These are phyloP conservation scores for Pangasius krempfi DNA, from an alignment of 2,797 vertebrate species.

Conservation along the genomic window DNA sequence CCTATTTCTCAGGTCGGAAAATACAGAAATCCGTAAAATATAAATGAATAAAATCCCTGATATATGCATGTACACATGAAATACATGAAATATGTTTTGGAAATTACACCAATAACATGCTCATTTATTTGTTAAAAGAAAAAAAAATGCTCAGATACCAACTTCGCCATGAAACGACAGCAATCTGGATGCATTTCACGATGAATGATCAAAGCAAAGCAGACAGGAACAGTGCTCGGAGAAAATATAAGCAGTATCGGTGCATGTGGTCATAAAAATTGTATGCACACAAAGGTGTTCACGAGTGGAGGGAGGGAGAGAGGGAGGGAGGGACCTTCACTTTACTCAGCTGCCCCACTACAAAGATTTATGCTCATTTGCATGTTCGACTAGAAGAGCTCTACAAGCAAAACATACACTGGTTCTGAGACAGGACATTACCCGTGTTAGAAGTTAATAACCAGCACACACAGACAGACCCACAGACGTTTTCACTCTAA, in stretches of 20 bases:
- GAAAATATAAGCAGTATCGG: not conserved
- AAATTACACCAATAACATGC: not conserved
- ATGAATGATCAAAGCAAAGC: not conserved
- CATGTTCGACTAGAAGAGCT: not conserved
- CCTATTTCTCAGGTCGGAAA: no score
- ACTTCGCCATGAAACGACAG: not conserved
- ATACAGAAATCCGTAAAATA: no score
- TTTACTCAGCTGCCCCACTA: not conserved
- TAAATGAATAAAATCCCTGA: no score
- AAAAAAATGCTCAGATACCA: not conserved
- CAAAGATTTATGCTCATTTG: not conserved
- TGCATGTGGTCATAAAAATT: not conserved
- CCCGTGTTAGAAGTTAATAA: not conserved
- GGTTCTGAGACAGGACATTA: not conserved
- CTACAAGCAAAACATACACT: constrained; percentile 19
- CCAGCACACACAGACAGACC: not conserved
- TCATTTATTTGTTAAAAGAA: not conserved
- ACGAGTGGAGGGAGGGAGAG: not conserved
- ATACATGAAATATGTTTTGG: not conserved
- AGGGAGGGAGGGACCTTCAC: not conserved
- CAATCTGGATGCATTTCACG: not conserved
- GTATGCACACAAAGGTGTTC: not conserved
- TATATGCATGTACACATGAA: not conserved
- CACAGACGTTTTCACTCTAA: not conserved
- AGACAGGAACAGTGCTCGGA: not conserved